A percentile compares a stretch with the other conserved stretches of the same genome.
phyloP scores from a whole-genome alignment of 2,113 vertebrate species.

The Actinemys pallida region DNA sequence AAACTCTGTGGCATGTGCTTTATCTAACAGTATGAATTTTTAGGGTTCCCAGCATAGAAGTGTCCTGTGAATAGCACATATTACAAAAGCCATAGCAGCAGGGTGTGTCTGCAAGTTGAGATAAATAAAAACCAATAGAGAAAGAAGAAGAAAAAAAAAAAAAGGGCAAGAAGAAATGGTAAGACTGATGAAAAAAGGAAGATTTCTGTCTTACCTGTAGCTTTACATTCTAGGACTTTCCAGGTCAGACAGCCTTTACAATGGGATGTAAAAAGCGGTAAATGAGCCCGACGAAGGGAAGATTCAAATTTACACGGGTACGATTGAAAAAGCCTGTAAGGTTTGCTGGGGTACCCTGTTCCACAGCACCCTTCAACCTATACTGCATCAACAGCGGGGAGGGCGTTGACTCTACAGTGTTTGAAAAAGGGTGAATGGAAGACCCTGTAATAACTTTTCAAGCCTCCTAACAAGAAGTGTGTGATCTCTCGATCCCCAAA shows the following conservation, averaged over 20 bases:
- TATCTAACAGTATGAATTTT: neutral
- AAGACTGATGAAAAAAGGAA: rapidly evolving
- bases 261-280: neutral
- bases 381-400: neutral
- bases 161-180: neutral
- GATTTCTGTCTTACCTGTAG: neutral
- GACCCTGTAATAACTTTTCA: neutral
- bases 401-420: neutral
- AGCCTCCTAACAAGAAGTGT: neutral
- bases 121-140: neutral
- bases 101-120: no score
- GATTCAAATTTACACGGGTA: neutral
- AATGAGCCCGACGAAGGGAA: neutral
- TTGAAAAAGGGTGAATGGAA: neutral
- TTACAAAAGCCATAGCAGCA: neutral
- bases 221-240: neutral
- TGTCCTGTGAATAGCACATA: neutral
- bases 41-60: no score
- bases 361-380: neutral
- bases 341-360: neutral
- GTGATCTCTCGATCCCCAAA: neutral
- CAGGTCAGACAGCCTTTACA: neutral
- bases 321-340: neutral
- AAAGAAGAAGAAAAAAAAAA: neutral
- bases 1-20: neutral